Percentiles rank a stretch among this genome's conserved stretches.
Conservation (phyloP, 2,113 vertebrate species). For the Elephantulus edwardii region DNA sequence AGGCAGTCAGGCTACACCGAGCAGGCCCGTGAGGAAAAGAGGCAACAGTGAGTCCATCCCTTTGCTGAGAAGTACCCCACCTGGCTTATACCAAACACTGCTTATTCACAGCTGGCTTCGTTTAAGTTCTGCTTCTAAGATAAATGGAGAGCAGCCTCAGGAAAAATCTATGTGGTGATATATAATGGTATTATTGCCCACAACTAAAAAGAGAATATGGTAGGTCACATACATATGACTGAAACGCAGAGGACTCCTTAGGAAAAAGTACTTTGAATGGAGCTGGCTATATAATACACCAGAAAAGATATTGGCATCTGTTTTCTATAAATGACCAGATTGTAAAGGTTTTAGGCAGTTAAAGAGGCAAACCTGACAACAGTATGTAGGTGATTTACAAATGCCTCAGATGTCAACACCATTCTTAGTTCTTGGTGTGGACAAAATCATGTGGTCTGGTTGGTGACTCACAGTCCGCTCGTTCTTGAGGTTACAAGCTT, state of each 20-base stretch:
- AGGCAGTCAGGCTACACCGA: background rate
- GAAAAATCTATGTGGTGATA: background rate
- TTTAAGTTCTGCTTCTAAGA: background rate
- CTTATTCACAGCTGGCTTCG: background rate
- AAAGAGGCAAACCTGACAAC: background rate
- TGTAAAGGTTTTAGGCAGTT: background rate
- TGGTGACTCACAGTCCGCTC: background rate
- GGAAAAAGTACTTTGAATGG: background rate
- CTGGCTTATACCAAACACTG: background rate
- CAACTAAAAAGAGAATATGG: background rate
- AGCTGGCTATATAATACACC: background rate
- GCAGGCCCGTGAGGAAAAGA: background rate
- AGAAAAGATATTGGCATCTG: background rate
- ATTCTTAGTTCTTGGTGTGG: background rate
- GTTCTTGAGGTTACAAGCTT: background rate
- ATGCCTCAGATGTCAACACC: background rate
- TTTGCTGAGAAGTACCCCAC: background rate
- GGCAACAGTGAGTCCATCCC: rapidly evolving
- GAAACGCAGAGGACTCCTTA: background rate
- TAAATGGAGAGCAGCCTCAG: background rate
- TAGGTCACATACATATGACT: background rate
- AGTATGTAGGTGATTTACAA: background rate
- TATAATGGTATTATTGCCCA: background rate
- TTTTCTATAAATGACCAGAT: background rate
- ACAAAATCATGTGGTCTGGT: background rate